Evolutionary conservation across 1,140 invertebrate genomes (phyloP).

Genomic region (Cotesia typhae): DNA sequence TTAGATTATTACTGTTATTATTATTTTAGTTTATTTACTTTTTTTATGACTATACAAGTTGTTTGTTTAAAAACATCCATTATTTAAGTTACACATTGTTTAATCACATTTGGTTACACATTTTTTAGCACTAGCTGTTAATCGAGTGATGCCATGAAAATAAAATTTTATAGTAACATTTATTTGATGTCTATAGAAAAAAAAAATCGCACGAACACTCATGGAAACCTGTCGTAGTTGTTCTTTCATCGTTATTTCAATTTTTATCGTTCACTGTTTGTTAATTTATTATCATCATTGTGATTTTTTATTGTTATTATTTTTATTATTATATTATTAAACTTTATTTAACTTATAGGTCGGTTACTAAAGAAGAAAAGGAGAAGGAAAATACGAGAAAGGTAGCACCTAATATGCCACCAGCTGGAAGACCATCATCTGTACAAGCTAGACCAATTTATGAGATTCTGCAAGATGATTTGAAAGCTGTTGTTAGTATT

Average conservation of each 20-base stretch:
- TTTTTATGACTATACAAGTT: too few species aligned
- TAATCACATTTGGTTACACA: too few species aligned
- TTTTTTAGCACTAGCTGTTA: too few species aligned
- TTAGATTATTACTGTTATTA: conserved; percentile 9
- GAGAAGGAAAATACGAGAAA: conserved; percentile 86
- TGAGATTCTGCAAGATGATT: conserved; percentile 57
- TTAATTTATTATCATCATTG: conserved; percentile 28
- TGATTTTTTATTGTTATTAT: background rate
- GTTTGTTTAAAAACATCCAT: too few species aligned
- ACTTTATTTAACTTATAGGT: conserved; percentile 60
- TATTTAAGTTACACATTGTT: too few species aligned
- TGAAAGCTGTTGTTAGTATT: conserved; percentile 50
- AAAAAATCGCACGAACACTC: conserved; percentile 21
- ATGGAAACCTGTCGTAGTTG: conserved; percentile 46
- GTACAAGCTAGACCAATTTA: conserved; percentile 60
- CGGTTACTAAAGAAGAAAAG: conserved; percentile 86
- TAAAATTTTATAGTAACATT: background rate
- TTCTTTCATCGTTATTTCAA: conserved; percentile 43
- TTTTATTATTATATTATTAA: background rate
- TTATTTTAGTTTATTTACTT: background rate
- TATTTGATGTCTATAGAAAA: conserved; percentile 10
- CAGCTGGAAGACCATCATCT: conserved; percentile 61
- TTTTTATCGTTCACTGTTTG: too few species aligned
- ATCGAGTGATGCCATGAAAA: conserved; percentile 4
- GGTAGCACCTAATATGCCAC: conserved; percentile 56